These are phyloP conservation scores for Ophraella communa DNA, from an alignment of 2,888 invertebrate species.

Conservation along the genomic window DNA sequence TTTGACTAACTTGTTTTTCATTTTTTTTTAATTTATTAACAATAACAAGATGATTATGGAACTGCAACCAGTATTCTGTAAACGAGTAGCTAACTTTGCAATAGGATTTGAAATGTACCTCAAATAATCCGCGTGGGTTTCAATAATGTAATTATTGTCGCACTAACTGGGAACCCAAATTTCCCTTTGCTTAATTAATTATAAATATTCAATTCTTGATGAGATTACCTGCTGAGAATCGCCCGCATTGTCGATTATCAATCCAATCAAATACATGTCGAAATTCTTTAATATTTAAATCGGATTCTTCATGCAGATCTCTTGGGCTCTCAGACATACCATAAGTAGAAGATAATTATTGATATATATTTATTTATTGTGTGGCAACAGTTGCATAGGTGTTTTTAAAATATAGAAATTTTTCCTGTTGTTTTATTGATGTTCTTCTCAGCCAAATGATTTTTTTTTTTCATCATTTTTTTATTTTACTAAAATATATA, in stretches of 20 bases:
- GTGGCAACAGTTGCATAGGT: not conserved
- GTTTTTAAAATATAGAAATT: no score
- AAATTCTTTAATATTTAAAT: conserved; percentile 15
- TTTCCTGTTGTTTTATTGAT: no score
- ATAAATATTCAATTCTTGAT: conserved; percentile 14
- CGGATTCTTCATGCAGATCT: conserved; percentile 7
- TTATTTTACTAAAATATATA: no score
- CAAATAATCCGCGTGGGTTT: not conserved
- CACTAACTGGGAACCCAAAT: not conserved
- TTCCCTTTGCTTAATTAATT: conserved; percentile 9
- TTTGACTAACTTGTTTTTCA: no score
- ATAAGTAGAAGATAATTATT: not conserved
- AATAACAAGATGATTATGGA: no score
- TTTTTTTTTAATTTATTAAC: no score
- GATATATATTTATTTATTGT: not conserved
- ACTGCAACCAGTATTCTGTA: no score
- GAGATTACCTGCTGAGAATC: conserved; percentile 12
- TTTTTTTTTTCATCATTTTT: no score
- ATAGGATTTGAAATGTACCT: not conserved
- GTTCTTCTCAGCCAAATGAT: no score
- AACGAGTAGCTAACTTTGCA: not conserved
- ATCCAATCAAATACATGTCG: not conserved
- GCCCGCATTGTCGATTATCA: conserved; percentile 11
- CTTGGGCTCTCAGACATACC: conserved; percentile 1
- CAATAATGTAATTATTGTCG: not conserved